A percentile compares a stretch with the other conserved stretches of the same genome.
These are phyloP conservation scores for Erithacus rubecula DNA, from an alignment of 2,797 vertebrate species.

Conservation along the genomic window DNA sequence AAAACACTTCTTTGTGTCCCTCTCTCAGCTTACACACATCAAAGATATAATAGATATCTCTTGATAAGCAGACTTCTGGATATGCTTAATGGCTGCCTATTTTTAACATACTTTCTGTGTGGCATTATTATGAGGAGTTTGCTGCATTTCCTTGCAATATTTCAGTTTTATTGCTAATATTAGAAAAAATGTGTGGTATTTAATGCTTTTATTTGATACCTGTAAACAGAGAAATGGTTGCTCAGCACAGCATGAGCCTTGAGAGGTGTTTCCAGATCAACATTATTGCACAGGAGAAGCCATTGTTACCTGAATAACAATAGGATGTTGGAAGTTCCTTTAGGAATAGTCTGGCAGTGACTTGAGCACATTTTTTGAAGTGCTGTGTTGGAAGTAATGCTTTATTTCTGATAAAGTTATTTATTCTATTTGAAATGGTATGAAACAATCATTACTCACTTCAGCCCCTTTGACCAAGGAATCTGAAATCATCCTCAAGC, in stretches of 20 bases:
- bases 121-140: neutral
- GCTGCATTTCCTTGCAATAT: neutral
- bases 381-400: neutral
- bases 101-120: neutral
- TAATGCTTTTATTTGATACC: neutral
- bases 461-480: neutral
- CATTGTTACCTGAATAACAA: neutral
- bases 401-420: neutral
- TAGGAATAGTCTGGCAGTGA: neutral
- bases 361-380: neutral
- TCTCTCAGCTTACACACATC: neutral
- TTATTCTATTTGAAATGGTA: neutral
- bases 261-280: neutral
- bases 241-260: neutral
- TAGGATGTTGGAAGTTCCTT: neutral
- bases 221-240: neutral
- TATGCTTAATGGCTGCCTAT: neutral
- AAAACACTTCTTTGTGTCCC: neutral
- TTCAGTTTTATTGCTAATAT: neutral
- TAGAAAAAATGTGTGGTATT: neutral
- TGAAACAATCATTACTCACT: neutral
- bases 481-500: neutral
- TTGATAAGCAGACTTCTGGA: neutral
- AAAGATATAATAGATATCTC: neutral
- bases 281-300: neutral